Evolutionary conservation across 64 coral and sea anemone species (phyloP), one percentile per base, ranked within the genome.

Genomic region (Pachyseris speciosa): DNA sequence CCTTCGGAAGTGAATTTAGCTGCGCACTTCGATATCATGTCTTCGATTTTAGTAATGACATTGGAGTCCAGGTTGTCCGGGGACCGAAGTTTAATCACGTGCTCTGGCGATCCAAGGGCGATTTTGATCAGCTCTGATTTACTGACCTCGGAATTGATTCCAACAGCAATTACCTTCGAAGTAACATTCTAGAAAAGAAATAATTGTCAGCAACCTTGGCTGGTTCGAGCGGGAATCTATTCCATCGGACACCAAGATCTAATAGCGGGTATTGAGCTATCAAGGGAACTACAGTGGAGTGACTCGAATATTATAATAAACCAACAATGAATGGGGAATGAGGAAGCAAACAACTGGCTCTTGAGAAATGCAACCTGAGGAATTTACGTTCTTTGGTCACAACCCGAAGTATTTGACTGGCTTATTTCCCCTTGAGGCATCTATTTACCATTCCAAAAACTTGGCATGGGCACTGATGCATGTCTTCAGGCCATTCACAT

Each of bases 101-200:
- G 75, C 1, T 80, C 75, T 0, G 49, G 7, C 10, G 48, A 19
- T 36, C 75, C 75, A 15, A 80, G 47, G 10, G 75, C 75, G 37
- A 80, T 80, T 59, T 80, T 55, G 33, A 31, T 38, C 75, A 80
- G 51, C 31, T 80, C 75, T 36, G 75, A 37, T 58, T 38, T 37
- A 29, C 75, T 58, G 47, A 80, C 51, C 11, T 53, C 31, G 1
- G 51, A 19, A 12, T 22, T 58, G 0, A 80, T 20, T 80, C 75
- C 75, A 34, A 80, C 75, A 20, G 75, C 75, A 53, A 80, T 80
- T 59, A 80, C 33, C 22, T 80, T 80, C 17, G 30, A 59, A 20
- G 75, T 34, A 17, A 9, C 51, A 37, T 59, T 52, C 75, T 80
- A 48, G 37, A 80, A 34, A 4, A 33, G 36, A 33, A 59, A n/a